Conservation (phyloP, 2,888 invertebrate species). For the Drosophila anomalata region DNA sequence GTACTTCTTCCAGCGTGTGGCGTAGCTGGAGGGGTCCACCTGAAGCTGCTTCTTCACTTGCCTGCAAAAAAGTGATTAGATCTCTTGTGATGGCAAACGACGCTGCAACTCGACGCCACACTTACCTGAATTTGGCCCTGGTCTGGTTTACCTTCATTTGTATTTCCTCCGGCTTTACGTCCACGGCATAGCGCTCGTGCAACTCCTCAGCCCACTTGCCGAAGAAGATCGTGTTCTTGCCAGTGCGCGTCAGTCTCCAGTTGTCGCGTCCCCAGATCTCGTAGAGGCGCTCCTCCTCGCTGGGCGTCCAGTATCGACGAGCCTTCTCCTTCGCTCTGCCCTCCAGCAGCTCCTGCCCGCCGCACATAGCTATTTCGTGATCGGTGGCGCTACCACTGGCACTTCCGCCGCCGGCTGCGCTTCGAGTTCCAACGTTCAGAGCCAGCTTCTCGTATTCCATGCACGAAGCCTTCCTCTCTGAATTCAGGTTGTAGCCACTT, state of each 20-base stretch:
- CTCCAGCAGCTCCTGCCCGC: constrained; percentile 62
- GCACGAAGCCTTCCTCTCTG: constrained; percentile 14
- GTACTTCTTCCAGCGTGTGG: constrained; percentile 77
- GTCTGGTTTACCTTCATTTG: constrained; percentile 82
- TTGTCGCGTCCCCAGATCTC: constrained; percentile 82
- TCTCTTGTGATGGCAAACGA: not conserved
- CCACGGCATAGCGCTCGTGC: constrained; percentile 71
- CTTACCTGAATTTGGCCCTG: constrained; percentile 79
- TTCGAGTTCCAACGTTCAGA: constrained; percentile 40
- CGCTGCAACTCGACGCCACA: not conserved
- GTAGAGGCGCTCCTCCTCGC: constrained; percentile 78
- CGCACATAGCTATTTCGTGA: constrained; percentile 59
- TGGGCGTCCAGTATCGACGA: constrained; percentile 80
- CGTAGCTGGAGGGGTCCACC: constrained; percentile 59
- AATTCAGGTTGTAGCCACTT: not conserved
- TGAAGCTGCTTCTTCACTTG: constrained; percentile 72
- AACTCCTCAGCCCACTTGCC: constrained; percentile 77
- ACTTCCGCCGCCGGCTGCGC: constrained; percentile 43
- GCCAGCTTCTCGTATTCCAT: constrained; percentile 69
- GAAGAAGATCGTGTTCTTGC: constrained; percentile 79
- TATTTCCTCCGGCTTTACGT: constrained; percentile 80
- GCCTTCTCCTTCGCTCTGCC: constrained; percentile 70
- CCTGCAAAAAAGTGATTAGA: constrained; percentile 34
- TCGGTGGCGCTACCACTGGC: constrained; percentile 37
- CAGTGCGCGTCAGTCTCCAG: constrained; percentile 78